phyloP scores from a whole-genome alignment of 2,888 invertebrate genomes.

The Cylloceria caligata region DNA sequence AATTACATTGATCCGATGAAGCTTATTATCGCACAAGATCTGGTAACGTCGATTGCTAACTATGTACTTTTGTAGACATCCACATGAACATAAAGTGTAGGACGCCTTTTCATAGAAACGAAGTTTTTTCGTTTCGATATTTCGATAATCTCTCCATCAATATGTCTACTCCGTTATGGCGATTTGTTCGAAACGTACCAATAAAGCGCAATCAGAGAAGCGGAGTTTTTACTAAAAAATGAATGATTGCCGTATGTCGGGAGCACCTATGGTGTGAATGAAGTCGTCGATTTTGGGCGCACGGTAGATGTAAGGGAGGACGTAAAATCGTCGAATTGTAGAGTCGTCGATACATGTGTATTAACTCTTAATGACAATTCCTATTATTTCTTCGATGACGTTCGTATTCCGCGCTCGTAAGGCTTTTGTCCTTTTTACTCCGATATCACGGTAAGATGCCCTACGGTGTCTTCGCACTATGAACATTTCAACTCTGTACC shows the following conservation, averaged over 20 bases:
- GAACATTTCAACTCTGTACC: slow-evolving; percentile 24
- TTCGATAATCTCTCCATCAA: neutral
- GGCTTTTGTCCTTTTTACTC: slow-evolving; percentile 38
- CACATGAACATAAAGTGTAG: too few relatives aligned
- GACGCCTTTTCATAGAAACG: too few relatives aligned
- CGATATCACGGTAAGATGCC: slow-evolving; percentile 3
- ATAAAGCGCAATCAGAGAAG: neutral
- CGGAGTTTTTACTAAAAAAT: neutral
- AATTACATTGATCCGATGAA: neutral
- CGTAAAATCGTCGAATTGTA: slow-evolving; percentile 50
- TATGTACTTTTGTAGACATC: too few relatives aligned
- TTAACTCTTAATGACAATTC: slow-evolving; percentile 44
- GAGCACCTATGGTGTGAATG: slow-evolving; percentile 35
- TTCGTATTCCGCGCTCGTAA: slow-evolving; percentile 16
- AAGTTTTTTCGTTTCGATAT: neutral
- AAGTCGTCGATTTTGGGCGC: slow-evolving; percentile 33
- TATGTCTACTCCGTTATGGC: neutral
- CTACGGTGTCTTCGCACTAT: neutral
- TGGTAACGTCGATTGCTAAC: neutral
- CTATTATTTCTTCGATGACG: slow-evolving; percentile 54
- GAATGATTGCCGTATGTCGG: slow-evolving; percentile 16
- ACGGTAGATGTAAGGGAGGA: neutral
- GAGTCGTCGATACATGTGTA: slow-evolving; percentile 6
- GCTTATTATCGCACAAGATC: neutral
- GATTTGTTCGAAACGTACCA: neutral